These are phyloP conservation scores for Zaprionus taronus DNA, from an alignment of 1,140 invertebrate species.

Conservation along the genomic window DNA sequence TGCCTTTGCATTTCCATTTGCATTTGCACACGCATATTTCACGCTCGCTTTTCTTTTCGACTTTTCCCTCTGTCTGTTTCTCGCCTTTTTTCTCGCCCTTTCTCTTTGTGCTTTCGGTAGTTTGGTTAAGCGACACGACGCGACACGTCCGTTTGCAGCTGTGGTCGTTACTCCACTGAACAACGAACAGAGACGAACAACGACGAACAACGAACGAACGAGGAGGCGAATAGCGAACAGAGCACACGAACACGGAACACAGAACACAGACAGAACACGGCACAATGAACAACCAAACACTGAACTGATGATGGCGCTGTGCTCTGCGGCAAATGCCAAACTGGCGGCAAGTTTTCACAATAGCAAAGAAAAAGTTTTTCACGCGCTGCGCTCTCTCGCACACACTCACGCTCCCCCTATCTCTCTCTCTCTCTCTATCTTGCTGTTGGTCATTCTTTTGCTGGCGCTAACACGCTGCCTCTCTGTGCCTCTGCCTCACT, in stretches of 20 bases:
- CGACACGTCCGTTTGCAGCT: constrained; percentile 75
- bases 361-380: constrained; percentile 52
- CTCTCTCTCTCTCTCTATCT: constrained; percentile 12
- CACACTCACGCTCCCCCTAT: background rate
- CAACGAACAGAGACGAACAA: constrained; percentile 4
- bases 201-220: background rate
- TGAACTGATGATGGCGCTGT: constrained; percentile 36
- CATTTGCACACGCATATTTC: constrained; percentile 4
- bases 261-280: background rate
- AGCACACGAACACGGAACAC: background rate
- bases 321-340: constrained; percentile 12
- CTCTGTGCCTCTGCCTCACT: background rate
- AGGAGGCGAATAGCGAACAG: background rate
- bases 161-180: constrained; percentile 77
- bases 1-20: background rate
- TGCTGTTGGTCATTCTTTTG: constrained; percentile 7
- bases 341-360: constrained; percentile 51
- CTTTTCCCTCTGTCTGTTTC: background rate
- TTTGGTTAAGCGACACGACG: constrained; percentile 28
- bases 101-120: background rate
- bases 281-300: constrained; percentile 10
- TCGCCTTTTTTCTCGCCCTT: background rate
- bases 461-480: background rate
- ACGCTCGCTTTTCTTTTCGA: background rate
- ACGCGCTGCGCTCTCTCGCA: constrained; percentile 26